phyloP scores from a whole-genome alignment of 1,140 invertebrate genomes.

The Leptinotarsa lineolata region DNA sequence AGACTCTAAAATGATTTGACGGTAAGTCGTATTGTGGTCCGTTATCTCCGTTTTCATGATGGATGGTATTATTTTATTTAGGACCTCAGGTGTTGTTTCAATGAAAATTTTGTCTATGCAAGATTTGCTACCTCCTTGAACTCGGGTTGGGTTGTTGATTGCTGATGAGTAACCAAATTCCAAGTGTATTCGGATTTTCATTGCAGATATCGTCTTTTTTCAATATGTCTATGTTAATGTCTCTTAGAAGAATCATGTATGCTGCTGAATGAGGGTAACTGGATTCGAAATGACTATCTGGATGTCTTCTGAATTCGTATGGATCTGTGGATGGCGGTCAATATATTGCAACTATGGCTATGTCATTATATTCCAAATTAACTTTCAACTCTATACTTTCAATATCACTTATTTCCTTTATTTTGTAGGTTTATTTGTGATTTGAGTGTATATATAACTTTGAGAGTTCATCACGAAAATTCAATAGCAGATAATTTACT shows the following conservation, averaged over 20 bases:
- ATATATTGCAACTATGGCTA: neutral
- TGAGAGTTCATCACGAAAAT: too few relatives aligned
- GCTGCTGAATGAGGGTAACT: neutral
- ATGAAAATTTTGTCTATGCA: constrained; percentile 26
- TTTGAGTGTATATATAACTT: neutral
- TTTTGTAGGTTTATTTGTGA: neutral
- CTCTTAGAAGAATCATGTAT: neutral
- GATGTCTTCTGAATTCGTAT: neutral
- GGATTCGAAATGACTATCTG: neutral
- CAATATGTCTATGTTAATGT: constrained; percentile 8
- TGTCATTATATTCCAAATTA: neutral
- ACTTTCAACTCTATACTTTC: constrained; percentile 8
- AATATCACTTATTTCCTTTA: neutral
- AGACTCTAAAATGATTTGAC: neutral
- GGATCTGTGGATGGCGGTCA: neutral
- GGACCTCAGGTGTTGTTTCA: neutral
- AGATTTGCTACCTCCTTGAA: neutral
- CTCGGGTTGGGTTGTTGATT: constrained; percentile 10
- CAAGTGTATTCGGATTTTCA: constrained; percentile 22
- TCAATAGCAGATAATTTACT: too few relatives aligned
- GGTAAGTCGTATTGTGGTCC: constrained; percentile 18
- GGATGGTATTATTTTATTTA: constrained; percentile 8
- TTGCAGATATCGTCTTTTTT: neutral
- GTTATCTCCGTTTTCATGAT: constrained; percentile 19
- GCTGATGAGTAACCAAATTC: constrained; percentile 17